Conservation (phyloP, 2,113 vertebrate genomes). For the Dasyurus viverrinus region DNA sequence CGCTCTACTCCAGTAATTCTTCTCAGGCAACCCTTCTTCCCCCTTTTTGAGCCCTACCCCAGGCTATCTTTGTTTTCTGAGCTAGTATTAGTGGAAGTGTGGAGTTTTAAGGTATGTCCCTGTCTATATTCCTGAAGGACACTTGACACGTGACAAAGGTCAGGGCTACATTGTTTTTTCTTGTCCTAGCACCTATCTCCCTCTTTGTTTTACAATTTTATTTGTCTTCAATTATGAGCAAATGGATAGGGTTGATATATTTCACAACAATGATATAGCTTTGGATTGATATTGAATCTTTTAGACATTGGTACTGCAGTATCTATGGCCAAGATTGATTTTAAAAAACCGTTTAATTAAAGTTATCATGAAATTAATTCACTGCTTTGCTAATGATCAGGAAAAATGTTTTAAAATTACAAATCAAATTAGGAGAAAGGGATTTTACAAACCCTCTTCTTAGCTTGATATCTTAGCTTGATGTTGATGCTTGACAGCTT, state of each 20-base stretch:
- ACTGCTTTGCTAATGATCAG: constrained; percentile 18
- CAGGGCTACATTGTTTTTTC: not conserved
- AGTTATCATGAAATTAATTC: constrained; percentile 39
- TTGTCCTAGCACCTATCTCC: not conserved
- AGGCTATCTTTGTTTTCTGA: no score
- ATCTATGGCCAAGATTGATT: constrained; percentile 14
- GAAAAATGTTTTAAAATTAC: constrained; percentile 37
- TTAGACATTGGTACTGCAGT: constrained; percentile 34
- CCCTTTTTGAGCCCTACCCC: no score
- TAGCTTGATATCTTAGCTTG: not conserved
- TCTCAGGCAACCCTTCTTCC: no score
- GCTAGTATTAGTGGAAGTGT: no score
- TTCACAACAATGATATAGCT: not conserved
- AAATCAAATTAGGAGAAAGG: not conserved
- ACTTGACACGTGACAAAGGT: not conserved
- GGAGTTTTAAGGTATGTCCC: no score
- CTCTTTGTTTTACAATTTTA: constrained; percentile 60
- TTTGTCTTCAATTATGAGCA: constrained; percentile 53
- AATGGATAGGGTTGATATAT: constrained; percentile 46
- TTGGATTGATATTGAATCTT: constrained; percentile 47
- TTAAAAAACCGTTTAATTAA: constrained; percentile 46
- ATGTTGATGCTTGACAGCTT: constrained; percentile 24
- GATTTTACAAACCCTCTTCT: constrained; percentile 28
- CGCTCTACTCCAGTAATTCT: no score
- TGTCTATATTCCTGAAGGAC: no score